Evolutionary conservation across 2,797 vertebrate species (phyloP).

Genomic region (Psittacula echo): DNA sequence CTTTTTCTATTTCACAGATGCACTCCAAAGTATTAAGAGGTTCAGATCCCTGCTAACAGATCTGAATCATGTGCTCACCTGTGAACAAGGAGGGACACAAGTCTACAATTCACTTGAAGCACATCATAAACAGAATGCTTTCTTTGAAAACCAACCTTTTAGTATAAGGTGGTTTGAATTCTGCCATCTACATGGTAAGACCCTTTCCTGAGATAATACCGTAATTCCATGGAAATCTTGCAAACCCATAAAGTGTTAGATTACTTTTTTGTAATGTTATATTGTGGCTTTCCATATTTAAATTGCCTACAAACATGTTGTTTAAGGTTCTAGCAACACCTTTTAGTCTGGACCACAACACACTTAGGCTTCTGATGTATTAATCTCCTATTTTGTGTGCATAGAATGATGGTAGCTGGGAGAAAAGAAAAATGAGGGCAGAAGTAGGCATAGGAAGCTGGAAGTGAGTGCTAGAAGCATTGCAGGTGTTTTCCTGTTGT

Average conservation of each 20-base stretch:
- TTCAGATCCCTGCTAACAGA: not conserved
- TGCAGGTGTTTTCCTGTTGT: not conserved
- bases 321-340: not conserved
- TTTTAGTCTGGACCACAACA: not conserved
- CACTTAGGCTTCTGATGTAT: not conserved
- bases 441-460: not conserved
- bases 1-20: not conserved
- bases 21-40: not conserved
- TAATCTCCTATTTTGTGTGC: not conserved
- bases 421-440: not conserved
- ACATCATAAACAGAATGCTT: not conserved
- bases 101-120: not conserved
- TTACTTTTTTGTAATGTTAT: not conserved
- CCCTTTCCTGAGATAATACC: not conserved
- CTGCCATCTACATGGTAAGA: not conserved
- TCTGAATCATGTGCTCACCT: not conserved
- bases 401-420: not conserved
- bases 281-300: not conserved
- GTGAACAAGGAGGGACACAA: not conserved
- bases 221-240: not conserved
- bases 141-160: not conserved
- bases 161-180: not conserved
- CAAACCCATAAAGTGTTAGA: not conserved
- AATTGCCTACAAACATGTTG: not conserved
- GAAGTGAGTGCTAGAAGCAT: not conserved